Evolutionary conservation across 2,797 vertebrate species (phyloP).

Genomic region (Megaceryle alcyon): DNA sequence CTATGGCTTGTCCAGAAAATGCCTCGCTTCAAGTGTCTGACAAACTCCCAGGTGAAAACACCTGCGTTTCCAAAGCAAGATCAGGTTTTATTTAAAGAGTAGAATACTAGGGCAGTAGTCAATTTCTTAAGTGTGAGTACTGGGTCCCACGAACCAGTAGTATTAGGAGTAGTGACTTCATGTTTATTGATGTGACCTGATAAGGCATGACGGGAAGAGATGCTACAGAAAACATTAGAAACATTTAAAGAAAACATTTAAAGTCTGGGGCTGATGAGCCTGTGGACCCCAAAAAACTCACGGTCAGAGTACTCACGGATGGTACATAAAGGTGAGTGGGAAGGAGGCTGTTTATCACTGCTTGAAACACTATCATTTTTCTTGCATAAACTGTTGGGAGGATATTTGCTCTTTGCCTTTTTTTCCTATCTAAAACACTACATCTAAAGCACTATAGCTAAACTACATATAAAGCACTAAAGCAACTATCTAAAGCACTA

Average conservation of each 20-base stretch:
- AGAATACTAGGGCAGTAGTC: neutral
- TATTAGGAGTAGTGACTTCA: neutral
- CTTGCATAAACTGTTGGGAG: neutral
- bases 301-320: neutral
- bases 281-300: neutral
- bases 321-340: neutral
- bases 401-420: neutral
- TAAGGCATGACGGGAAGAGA: neutral
- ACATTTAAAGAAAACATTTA: neutral
- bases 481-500: neutral
- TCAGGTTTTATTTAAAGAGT: neutral
- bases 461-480: no score
- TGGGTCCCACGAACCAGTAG: no score
- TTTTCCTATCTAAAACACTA: neutral
- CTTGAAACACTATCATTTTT: neutral
- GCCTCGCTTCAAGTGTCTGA: neutral
- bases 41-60: neutral
- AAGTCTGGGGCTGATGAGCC: neutral
- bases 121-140: no score
- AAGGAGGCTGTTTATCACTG: neutral
- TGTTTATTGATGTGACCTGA: neutral
- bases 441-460: no score
- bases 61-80: fast-evolving
- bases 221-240: neutral
- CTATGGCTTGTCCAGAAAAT: neutral